Base-by-base conservation (phyloP, 1,140 invertebrate genomes). In the Probaryconus sp. region DNA sequence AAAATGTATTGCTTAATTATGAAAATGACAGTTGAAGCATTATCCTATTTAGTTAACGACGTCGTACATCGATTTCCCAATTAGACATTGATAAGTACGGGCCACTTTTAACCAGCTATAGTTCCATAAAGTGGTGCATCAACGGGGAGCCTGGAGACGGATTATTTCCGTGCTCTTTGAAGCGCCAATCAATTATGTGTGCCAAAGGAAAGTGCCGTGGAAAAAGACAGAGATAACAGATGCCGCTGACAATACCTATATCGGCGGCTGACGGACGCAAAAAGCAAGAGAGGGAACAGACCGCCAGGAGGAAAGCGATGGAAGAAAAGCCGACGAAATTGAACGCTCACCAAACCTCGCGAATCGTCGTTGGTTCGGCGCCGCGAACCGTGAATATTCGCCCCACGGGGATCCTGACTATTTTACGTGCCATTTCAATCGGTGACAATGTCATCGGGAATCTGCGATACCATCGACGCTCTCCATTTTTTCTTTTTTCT, bases 351-450 rank as follows among this genome's bases (percentile, higher is more conserved):
- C n/a, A n/a, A n/a, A n/a, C n/a, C 38, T 51, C 30, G 24, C 28
- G 42, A 11, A 33, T 50, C 40, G 35, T 35, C 20, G 24, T 11
- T 38, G 14, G n/a, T 7, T 18, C 24, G 11, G n/a, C 9, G 43
- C 35, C 18, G 9, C 43, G 30, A 47, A 47, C 38, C 56, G 50
- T 68, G 71, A 79, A 79, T 79, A 85, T 83, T 82, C 69, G 63
- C 77, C 81, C 77, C 82, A 72, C 45, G 81, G 79, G 82, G 74
- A 77, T 79, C 67, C 67, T 78, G 81, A 76, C 77, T 78, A 81
- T 84, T 85, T 85, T 82, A 82, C 82, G 83, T 71, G 75, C 83
- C 83, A 83, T 84, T 84, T 84, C 83, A 81, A 84, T 83, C 79
- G 77, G 73, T 79, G 81, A 83, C 80, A 76, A 80, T 74, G 78